Conservation (phyloP, 2,113 vertebrate genomes). For the Atlantisia rogersi region DNA sequence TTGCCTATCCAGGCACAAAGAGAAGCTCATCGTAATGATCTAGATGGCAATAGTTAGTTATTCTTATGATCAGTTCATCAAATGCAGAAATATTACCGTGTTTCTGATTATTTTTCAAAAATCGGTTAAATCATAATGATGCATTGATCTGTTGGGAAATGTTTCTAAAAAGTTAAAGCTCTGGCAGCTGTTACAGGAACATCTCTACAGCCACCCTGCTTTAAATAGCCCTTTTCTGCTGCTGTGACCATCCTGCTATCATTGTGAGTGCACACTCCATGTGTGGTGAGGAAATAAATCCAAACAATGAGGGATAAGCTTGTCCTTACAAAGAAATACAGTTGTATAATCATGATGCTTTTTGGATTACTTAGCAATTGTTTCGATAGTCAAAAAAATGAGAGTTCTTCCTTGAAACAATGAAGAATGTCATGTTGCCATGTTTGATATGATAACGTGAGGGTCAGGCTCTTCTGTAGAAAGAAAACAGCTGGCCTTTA, state of each 20-base stretch:
- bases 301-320: background rate
- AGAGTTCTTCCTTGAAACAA: background rate
- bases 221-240: background rate
- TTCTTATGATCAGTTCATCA: background rate
- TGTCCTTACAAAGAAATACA: background rate
- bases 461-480: background rate
- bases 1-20: rapidly evolving
- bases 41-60: background rate
- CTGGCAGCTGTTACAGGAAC: background rate
- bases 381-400: background rate
- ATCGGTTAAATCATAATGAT: background rate
- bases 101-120: background rate
- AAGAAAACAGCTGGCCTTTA: background rate
- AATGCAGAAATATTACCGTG: background rate
- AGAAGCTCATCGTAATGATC: background rate
- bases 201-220: background rate
- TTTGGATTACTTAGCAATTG: background rate
- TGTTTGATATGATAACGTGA: background rate
- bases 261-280: background rate
- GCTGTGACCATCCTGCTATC: background rate
- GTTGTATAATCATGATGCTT: rapidly evolving
- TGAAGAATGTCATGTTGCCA: background rate
- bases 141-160: background rate
- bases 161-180: slow-evolving; percentile 9
- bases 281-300: background rate